A percentile compares a stretch with the other conserved stretches of the same genome.
Conservation (phyloP, 1,140 invertebrate genomes). For the Bacillus rossius region DNA sequence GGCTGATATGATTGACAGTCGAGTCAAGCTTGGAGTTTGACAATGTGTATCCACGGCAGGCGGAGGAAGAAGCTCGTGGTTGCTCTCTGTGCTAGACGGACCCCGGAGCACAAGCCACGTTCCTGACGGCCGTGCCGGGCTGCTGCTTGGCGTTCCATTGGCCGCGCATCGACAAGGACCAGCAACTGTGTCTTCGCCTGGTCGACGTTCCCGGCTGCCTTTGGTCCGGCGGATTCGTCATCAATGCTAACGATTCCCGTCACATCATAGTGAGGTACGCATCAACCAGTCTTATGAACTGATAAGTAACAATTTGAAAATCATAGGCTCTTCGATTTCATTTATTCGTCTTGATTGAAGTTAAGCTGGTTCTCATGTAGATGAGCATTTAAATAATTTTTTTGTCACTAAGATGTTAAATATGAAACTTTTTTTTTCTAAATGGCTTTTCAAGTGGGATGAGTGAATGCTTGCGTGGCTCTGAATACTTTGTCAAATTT, state of each 20-base stretch:
- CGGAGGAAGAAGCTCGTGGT: no score
- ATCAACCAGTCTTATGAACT: constrained; percentile 6
- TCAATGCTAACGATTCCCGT: constrained; percentile 81
- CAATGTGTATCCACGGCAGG: no score
- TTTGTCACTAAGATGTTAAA: background rate
- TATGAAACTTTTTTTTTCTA: constrained; percentile 4
- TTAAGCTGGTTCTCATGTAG: no score
- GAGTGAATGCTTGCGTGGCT: no score
- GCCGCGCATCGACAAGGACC: constrained; percentile 84
- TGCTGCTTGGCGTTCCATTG: constrained; percentile 94
- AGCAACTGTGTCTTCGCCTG: constrained; percentile 79
- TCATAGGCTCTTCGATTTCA: no score
- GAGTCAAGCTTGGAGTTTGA: no score
- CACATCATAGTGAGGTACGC: constrained; percentile 81
- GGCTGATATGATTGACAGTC: no score
- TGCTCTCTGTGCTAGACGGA: no score
- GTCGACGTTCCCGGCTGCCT: constrained; percentile 61
- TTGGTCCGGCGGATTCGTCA: constrained; percentile 93
- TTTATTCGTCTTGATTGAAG: background rate
- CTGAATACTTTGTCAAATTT: no score
- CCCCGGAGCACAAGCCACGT: constrained; percentile 57
- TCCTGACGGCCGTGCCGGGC: constrained; percentile 73
- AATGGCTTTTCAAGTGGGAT: no score
- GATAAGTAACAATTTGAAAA: no score
- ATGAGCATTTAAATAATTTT: background rate